Evolutionary conservation across 2,888 invertebrate genomes (phyloP), one percentile per base, ranked within the genome.

Genomic region (Drosophila pseudotakahashii): DNA sequence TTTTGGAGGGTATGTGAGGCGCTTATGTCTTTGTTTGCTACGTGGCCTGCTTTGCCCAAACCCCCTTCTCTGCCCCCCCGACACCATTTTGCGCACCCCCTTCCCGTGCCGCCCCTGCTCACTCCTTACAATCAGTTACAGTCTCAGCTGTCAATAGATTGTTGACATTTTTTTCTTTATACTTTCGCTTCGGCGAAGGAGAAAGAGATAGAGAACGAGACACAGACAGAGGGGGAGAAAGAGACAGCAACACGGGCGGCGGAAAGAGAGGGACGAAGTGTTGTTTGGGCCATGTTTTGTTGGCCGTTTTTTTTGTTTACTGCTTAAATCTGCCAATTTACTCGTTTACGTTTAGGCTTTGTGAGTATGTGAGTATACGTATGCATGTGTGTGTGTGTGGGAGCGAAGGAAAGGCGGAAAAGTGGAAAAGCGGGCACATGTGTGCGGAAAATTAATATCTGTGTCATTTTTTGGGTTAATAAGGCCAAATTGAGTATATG

Each of bases 131-230:
- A 82, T 89, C 89, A 89, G 89, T 89, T 89, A 82, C 89, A 71
- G 88, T 88, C 83, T 89, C 84, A 89, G 89, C 89, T 84, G 89
- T 84, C 84, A 84, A 84, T 84, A 85, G 88, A 84, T 89, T 89
- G 89, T 89, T 84, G 88, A 84, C 84, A 84, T 84, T 84, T 84
- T 84, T 87, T 87, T 77, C 81, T 84, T 77, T 81, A 88, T 78
- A 78, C 87, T 84, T 78, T 83, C 76, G 67, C 78, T 75, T 70
- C 63, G 13, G 10, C 30, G 23, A 26, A 13, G 14, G 30, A 55
- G 39, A 7, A 16, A 32, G 10, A 19, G 23, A 23, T 10, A 19
- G 30, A 55, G 39, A 7, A n/a, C n/a, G n/a, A n/a, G n/a, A n/a
- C n/a, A n/a, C n/a, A n/a, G n/a, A n/a, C n/a, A n/a, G n/a, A n/a